Percentiles rank a stretch among this genome's conserved stretches.
Evolutionary conservation across 2,113 vertebrate species (phyloP).

Genomic region (Brachyhypopomus gauderio): DNA sequence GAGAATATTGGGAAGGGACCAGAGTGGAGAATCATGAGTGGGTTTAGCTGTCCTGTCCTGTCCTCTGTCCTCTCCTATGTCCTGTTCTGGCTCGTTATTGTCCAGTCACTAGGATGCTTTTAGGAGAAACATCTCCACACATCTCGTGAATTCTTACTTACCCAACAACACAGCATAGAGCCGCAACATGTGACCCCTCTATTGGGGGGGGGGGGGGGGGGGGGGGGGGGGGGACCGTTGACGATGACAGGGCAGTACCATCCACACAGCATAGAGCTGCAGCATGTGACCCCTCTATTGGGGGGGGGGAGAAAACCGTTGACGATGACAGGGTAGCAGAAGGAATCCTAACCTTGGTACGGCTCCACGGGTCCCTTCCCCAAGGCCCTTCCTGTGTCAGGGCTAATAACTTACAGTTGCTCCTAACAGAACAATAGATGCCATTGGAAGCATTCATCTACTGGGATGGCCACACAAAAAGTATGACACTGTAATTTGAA

Average conservation of each 20-base stretch:
- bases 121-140: conserved; percentile 62
- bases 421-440: conserved; percentile 35
- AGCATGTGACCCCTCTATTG: conserved; percentile 3
- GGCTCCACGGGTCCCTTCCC: conserved; percentile 11
- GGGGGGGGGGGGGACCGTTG: conserved; percentile 8
- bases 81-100: conserved; percentile 63
- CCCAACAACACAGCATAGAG: conserved; percentile 2
- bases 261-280: neutral
- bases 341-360: neutral
- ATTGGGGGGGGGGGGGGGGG: too few relatives aligned
- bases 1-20: conserved; percentile 70
- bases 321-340: conserved; percentile 29
- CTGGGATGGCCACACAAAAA: conserved; percentile 50
- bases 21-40: conserved; percentile 52
- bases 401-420: conserved; percentile 46
- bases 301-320: conserved; percentile 25
- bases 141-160: conserved; percentile 35
- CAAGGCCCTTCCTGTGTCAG: conserved; percentile 26
- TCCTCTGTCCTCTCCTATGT: conserved; percentile 64
- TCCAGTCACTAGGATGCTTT: conserved; percentile 57
- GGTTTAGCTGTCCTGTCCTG: conserved; percentile 60
- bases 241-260: conserved; percentile 31
- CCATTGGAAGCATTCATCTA: conserved; percentile 28
- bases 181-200: conserved; percentile 2
- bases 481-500: conserved; percentile 23